Conservation (phyloP, 2,113 vertebrate genomes). For the Cyanoramphus novaezelandiae region DNA sequence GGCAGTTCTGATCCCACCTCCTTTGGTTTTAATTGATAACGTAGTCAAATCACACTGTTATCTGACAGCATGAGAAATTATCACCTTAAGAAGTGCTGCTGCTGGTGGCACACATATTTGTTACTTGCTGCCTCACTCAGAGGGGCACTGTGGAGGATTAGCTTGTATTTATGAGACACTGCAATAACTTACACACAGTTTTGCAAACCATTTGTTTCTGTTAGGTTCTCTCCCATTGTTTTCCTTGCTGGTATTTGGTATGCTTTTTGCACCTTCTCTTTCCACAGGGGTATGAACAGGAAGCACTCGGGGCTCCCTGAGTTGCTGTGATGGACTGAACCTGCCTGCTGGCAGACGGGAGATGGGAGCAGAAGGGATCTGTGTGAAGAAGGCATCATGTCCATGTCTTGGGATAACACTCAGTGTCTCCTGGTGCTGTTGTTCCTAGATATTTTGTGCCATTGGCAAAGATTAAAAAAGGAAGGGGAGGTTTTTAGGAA, state of each 20-base stretch:
- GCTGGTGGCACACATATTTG: not conserved
- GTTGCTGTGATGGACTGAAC: not conserved
- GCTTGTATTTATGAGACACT: not conserved
- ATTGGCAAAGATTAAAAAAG: not conserved
- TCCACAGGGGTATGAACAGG: not conserved
- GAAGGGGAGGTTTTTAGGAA: not conserved
- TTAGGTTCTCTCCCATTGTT: not conserved
- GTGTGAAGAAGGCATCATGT: not conserved
- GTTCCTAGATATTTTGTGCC: not conserved
- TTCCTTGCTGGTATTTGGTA: not conserved
- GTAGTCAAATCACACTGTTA: not conserved
- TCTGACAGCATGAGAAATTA: not conserved
- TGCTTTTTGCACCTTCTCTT: not conserved
- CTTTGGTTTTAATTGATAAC: not conserved
- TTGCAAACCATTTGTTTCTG: not conserved
- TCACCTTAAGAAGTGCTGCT: not conserved
- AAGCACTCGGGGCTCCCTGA: rapidly evolving
- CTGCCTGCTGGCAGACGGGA: not conserved
- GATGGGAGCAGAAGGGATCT: not conserved
- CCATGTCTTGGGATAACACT: not conserved
- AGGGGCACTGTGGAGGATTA: not conserved
- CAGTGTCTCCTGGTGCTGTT: not conserved
- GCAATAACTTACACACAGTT: not conserved
- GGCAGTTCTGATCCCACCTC: not conserved
- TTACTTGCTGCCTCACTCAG: not conserved